phyloP scores from a whole-genome alignment of 2,797 vertebrate genomes.

The Nannoperca australis region DNA sequence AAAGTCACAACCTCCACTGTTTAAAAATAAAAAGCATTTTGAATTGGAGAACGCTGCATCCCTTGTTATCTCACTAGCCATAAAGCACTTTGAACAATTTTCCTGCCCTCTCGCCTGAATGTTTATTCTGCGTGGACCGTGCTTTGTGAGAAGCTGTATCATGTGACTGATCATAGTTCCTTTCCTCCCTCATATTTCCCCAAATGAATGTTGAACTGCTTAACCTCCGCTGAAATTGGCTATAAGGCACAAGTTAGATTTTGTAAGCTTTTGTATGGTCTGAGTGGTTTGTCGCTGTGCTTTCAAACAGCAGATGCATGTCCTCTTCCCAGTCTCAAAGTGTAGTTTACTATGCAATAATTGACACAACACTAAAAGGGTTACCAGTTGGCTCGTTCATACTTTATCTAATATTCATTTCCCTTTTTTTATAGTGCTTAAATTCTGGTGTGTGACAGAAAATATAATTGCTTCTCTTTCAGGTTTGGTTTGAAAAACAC shows the following conservation, averaged over 20 bases:
- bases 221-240: constrained; percentile 46
- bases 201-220: constrained; percentile 76
- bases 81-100: constrained; percentile 81
- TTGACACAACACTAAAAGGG: constrained; percentile 66
- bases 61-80: constrained; percentile 65
- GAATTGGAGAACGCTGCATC: constrained; percentile 54
- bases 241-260: constrained; percentile 59
- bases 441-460: constrained; percentile 46
- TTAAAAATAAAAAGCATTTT: constrained; percentile 38
- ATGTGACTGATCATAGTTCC: constrained; percentile 51
- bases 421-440: constrained; percentile 34
- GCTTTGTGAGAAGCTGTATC: constrained; percentile 67
- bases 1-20: constrained; percentile 32
- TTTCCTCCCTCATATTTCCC: constrained; percentile 29
- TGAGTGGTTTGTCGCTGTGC: constrained; percentile 55
- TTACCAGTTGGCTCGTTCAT: constrained; percentile 45
- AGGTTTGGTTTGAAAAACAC: constrained; percentile 34
- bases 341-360: constrained; percentile 85
- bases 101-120: constrained; percentile 79
- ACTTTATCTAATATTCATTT: constrained; percentile 45
- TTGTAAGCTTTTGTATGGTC: constrained; percentile 48
- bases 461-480: constrained; percentile 37
- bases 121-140: constrained; percentile 66
- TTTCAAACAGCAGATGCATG: constrained; percentile 64
- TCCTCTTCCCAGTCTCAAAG: constrained; percentile 52